These are phyloP conservation scores for Zoanthus gigantus DNA, from an alignment of 92 coral and sea anemone genomes.

Conservation along the genomic window DNA sequence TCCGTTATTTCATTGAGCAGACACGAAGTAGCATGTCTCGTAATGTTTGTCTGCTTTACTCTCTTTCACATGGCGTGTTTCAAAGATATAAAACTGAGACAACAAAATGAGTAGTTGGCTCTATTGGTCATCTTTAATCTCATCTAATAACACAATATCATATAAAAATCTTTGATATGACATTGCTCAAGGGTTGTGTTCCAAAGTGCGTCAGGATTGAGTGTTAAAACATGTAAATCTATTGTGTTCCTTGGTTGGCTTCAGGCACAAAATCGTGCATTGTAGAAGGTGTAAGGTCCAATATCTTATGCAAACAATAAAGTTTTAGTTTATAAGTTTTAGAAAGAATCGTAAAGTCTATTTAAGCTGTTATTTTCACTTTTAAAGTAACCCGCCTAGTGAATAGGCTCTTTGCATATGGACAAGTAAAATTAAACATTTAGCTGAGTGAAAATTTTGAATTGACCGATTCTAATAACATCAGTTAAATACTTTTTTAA, in stretches of 20 bases:
- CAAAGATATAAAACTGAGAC: not conserved
- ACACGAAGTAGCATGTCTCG: not conserved
- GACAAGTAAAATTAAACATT: not conserved
- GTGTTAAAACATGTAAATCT: slow-evolving; percentile 12
- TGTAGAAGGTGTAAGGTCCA: slow-evolving; percentile 34
- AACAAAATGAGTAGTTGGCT: not conserved
- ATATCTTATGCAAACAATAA: slow-evolving; percentile 14
- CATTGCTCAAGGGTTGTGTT: slow-evolving; percentile 31
- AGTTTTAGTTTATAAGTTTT: not conserved
- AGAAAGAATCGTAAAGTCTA: not conserved
- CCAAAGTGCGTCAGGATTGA: slow-evolving; percentile 30
- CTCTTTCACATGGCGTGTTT: not conserved
- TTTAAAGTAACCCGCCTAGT: not conserved
- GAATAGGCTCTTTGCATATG: not conserved
- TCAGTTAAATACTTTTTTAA: not conserved
- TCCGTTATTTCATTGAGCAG: not conserved
- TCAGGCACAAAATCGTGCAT: slow-evolving; percentile 21
- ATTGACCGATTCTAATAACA: not conserved
- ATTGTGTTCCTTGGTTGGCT: slow-evolving; percentile 19
- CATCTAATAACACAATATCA: not conserved
- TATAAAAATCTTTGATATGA: not conserved
- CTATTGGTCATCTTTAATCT: not conserved
- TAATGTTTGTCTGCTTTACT: no score
- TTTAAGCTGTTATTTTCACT: not conserved
- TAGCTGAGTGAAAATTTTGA: not conserved